Percentiles rank a stretch among this genome's conserved stretches.
Evolutionary conservation across 2,888 invertebrate genomes (phyloP).

Genomic region (Eupithecia subfuscata): DNA sequence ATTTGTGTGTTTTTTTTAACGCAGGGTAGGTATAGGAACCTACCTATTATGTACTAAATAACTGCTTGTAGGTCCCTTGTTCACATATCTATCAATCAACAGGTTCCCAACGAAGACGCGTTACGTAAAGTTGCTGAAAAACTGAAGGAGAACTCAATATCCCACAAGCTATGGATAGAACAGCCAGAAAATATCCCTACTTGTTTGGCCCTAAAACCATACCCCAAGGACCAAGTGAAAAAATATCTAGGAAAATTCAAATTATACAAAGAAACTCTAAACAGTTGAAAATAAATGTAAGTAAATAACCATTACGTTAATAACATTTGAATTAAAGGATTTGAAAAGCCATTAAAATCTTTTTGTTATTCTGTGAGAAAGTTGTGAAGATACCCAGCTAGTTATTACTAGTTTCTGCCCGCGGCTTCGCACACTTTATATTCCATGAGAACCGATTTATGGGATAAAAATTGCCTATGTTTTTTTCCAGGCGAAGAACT

Average conservation of each 20-base stretch:
- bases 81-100: conserved; percentile 15
- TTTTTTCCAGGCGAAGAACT: too few relatives aligned
- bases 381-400: background rate
- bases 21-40: too few relatives aligned
- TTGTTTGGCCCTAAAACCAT: conserved; percentile 96
- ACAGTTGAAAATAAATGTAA: conserved; percentile 11
- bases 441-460: background rate
- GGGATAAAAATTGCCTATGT: background rate
- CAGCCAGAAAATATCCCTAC: conserved; percentile 98
- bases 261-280: conserved; percentile 85
- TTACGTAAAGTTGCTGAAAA: conserved; percentile 87
- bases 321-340: background rate
- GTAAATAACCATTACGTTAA: background rate
- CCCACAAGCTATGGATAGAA: conserved; percentile 97
- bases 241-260: conserved; percentile 94
- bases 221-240: conserved; percentile 92
- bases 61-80: too few relatives aligned
- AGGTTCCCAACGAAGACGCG: conserved; percentile 91
- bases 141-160: conserved; percentile 88
- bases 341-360: background rate
- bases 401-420: background rate
- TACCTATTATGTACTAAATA: too few relatives aligned
- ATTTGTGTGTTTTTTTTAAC: too few relatives aligned
- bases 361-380: background rate
- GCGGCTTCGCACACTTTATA: background rate